A percentile compares a stretch with the other conserved stretches of the same genome.
Conservation (phyloP, 2,113 vertebrate species). For the Crotalus tigris region DNA sequence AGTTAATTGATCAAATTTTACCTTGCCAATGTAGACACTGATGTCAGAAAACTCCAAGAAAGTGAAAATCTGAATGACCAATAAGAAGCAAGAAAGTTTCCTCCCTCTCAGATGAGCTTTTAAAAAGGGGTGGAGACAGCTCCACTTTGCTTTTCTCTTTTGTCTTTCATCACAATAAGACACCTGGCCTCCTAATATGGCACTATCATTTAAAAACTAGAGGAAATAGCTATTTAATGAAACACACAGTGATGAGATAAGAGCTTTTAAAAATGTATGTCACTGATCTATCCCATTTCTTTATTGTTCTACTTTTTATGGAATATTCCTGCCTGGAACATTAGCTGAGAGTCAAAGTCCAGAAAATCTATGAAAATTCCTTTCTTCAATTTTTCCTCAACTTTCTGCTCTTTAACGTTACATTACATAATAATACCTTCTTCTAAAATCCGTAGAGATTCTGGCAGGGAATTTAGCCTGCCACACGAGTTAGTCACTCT, state of each 20-base stretch:
- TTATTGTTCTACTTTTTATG: not conserved
- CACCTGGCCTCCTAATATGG: not conserved
- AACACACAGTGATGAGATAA: not conserved
- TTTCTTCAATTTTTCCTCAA: not conserved
- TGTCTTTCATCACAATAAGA: not conserved
- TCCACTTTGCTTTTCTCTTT: not conserved
- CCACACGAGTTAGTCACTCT: not conserved
- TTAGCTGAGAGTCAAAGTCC: not conserved
- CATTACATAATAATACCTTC: not conserved
- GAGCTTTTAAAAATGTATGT: not conserved
- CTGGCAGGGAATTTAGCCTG: not conserved
- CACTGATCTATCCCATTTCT: not conserved
- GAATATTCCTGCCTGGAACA: not conserved
- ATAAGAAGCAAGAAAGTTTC: not conserved
- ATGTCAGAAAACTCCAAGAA: not conserved
- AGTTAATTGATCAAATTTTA: not conserved
- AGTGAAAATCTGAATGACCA: not conserved
- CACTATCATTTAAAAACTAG: not conserved
- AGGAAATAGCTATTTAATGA: not conserved
- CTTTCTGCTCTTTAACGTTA: not conserved
- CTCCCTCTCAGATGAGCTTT: not conserved
- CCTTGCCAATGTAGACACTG: not conserved
- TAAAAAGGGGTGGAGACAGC: not conserved
- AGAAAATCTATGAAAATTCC: not conserved
- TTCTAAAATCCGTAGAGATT: not conserved